phyloP scores from a whole-genome alignment of 2,888 invertebrate species.

The Drosophila trichaetosa region DNA sequence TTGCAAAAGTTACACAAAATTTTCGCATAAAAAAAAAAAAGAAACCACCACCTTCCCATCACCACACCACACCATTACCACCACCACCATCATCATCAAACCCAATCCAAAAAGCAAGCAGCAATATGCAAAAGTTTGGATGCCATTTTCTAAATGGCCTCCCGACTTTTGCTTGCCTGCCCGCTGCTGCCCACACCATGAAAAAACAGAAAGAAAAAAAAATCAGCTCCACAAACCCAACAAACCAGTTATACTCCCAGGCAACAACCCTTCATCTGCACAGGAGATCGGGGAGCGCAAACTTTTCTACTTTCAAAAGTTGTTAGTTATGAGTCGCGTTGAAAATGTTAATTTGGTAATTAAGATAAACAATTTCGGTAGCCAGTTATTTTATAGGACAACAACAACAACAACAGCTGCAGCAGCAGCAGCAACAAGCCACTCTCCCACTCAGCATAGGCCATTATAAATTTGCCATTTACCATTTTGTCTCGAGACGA shows the following conservation, averaged over 20 bases:
- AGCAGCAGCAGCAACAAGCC: not conserved
- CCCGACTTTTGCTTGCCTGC: conserved; percentile 55
- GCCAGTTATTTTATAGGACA: conserved; percentile 64
- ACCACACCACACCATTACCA: conserved; percentile 17
- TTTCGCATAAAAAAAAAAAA: conserved; percentile 59
- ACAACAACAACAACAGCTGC: not conserved
- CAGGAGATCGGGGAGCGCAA: conserved; percentile 2
- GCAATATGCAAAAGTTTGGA: conserved; percentile 61
- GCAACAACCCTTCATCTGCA: not conserved
- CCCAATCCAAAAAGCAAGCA: conserved; percentile 53
- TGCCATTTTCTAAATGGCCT: conserved; percentile 56
- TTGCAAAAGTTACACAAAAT: conserved; percentile 59
- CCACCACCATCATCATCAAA: conserved; percentile 2
- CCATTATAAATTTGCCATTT: conserved; percentile 25
- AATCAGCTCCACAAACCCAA: conserved; percentile 12
- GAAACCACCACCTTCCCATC: conserved; percentile 18
- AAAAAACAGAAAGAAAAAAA: conserved; percentile 31
- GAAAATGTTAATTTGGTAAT: conserved; percentile 82
- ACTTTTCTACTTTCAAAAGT: conserved; percentile 62
- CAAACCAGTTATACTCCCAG: not conserved
- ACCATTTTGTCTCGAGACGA: not conserved
- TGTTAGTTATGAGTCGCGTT: conserved; percentile 61
- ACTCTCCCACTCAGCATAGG: not conserved
- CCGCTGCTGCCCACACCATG: conserved; percentile 22
- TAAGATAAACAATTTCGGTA: conserved; percentile 80